Evolutionary conservation across 2,797 vertebrate genomes (phyloP), one percentile per base, ranked within the genome.

Genomic region (Sebastes baramenuke): DNA sequence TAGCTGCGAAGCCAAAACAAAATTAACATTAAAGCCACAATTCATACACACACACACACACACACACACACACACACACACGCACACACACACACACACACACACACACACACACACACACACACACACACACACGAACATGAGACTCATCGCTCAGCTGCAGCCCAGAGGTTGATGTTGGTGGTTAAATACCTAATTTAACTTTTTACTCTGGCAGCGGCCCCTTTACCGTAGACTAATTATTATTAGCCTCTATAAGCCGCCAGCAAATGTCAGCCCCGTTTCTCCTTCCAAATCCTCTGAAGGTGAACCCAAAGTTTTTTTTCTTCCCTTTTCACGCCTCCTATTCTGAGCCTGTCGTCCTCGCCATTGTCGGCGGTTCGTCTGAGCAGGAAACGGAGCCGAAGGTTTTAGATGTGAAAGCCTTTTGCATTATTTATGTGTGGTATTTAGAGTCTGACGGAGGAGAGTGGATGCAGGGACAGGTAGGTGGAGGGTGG

Each of bases 341-440:
- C 16, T 29, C 67, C 75, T 61, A 0, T 14, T 82, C 81, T 20
- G 11, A 61, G 67, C 60, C 77, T 18, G 61, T 10, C 49, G 49
- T 81, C 27, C 46, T 75, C 14, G 72, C 66, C 79, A 10, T 76
- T 36, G 86, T 69, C 4, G 71, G 67, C 13, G 52, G 38, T 81
- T 82, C 36, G 54, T 83, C 76, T 56, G 72, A 82, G 77, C 77
- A 77, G 84, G 82, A 88, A 88, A 75, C 36, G 0, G 67, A 88
- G 86, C 83, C 52, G 58, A 38, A 12, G 84, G 72, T 92, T 92
- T 36, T 38, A 64, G 84, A 86, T 75, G 83, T 2, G n/a, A 74
- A 73, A 71, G 82, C 52, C 65, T 65, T 36, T 36, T 93, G 87
- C 81, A 93, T 94, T 90, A 93, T 93, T 95, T 74, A 93, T 91